Evolutionary conservation across 2,888 invertebrate species (phyloP), one percentile per base, ranked within the genome.

Genomic region (Synanthedon myopaeformis): DNA sequence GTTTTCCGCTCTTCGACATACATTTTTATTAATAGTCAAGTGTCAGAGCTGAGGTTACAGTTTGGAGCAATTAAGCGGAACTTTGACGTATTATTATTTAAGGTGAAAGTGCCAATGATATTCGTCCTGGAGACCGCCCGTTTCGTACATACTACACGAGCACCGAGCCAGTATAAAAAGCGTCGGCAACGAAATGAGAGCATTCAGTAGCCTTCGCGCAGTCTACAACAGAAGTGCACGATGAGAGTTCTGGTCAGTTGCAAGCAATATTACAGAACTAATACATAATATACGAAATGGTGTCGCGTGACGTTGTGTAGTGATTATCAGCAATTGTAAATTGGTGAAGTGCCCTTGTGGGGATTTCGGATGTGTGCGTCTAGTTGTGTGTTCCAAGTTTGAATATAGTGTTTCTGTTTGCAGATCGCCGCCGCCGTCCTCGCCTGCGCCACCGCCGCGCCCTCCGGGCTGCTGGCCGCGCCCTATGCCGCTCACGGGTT

Each of bases 121-220:
- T 45, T 13, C 79, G 84, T 83, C 84, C 85, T 84, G 84, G 84
- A 83, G 70, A 10, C 14, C 63, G 69, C 48, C 41, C 75, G 75
- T 69, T 73, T 77, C 74, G 79, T 74, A 78, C 72, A 67, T 71
- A 75, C 73, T 71, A 67, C 76, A 66, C 68, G 60, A 72, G 61
- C 63, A 63, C 60, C 62, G 59, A 6, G 14, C 45, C 8, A 72
- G 71, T 86, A 87, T 87, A 86, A 85, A 87, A 79, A 76, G 74
- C 60, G 61, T 56, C 69, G 66, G 62, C 76, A 64, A 70, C 82
- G 69, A 74, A 82, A 77, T 72, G 76, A 78, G 75, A 79, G 72
- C 82, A 85, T 72, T 85, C 87, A 87, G 86, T 87, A 86, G 87
- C 85, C 76, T 75, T 80, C 83, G 83, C 67, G 87, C 86, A 87